phyloP scores from a whole-genome alignment of 2,113 vertebrate genomes.

The Zeus faber region DNA sequence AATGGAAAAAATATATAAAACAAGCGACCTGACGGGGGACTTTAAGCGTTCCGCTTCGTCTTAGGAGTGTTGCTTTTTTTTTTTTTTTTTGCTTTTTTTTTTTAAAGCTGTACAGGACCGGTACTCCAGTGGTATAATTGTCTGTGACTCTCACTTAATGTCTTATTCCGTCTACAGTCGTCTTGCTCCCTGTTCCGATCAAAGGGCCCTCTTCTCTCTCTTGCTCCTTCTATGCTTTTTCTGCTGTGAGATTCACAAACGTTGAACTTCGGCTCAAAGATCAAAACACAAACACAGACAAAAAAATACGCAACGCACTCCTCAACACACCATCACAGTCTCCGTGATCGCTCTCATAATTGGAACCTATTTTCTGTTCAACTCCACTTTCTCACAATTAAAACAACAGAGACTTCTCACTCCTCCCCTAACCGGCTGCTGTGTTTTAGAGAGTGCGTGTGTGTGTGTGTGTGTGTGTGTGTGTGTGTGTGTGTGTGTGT shows the following conservation, averaged over 20 bases:
- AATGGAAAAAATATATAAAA: conserved; percentile 47
- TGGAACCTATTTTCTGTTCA: too few relatives aligned
- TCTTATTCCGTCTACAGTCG: conserved; percentile 34
- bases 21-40: conserved; percentile 47
- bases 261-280: conserved; percentile 5
- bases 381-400: too few relatives aligned
- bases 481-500: not conserved
- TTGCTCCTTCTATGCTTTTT: conserved; percentile 16
- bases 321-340: too few relatives aligned
- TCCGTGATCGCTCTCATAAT: too few relatives aligned
- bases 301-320: too few relatives aligned
- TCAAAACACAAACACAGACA: conserved; percentile 26
- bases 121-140: too few relatives aligned
- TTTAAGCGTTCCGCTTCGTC: conserved; percentile 47
- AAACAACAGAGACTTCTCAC: too few relatives aligned
- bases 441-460: not conserved
- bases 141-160: conserved; percentile 37
- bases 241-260: too few relatives aligned
- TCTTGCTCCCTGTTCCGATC: conserved; percentile 51
- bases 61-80: too few relatives aligned
- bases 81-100: too few relatives aligned
- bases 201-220: conserved; percentile 38
- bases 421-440: too few relatives aligned
- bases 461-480: conserved; percentile 9
- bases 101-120: too few relatives aligned